Base-by-base conservation (phyloP, 2,888 invertebrate species). In the Silvanus unidentatus region DNA sequence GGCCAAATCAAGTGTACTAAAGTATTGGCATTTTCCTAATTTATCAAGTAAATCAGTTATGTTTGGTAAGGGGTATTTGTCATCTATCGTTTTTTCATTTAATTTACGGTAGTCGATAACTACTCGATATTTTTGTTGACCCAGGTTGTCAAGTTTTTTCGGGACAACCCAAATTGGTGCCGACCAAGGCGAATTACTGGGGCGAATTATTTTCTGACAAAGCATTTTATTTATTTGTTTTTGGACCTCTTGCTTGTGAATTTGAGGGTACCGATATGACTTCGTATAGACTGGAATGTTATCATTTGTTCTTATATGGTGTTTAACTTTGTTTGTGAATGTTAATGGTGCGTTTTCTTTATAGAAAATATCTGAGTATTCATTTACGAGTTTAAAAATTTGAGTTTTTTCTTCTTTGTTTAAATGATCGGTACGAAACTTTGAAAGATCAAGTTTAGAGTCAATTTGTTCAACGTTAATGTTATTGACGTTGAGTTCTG, bases 31-130 rank as follows among this genome's bases (percentile, higher is more conserved):
- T 41, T 52, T 48, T 1, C 64, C 64, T 22, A 65, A 38, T 44
- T 62, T 57, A 35, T 66, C 62, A 15, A 67, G 43, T 3, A 66
- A 52, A 11, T 66, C 62, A 1, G 52, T 48, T 9, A 68, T 61
- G 34, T 62, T 58, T 48, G 55, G 63, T 15, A 65, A 45, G 1
- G 59, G 62, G 16, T 62, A 65, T 48, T 49, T 55, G 42, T 66
- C 63, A 13, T 54, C 53, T 8, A 47, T 40, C 12, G 45, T 50
- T 16, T 43, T 44, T 34, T 46, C 43, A 37, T 52, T 54, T 9
- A 52, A 5, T 29, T 45, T 45, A 13, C 48, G 27, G 37, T 51
- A 51, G 34, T 53, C 50, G 9, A 51, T 28, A n/a, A 52, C 49
- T 11, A 52, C 43, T 30, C 52, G 40, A 45, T 45, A 52, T 47